Base-by-base conservation (phyloP, 2,113 vertebrate genomes). In the Scomber colias region DNA sequence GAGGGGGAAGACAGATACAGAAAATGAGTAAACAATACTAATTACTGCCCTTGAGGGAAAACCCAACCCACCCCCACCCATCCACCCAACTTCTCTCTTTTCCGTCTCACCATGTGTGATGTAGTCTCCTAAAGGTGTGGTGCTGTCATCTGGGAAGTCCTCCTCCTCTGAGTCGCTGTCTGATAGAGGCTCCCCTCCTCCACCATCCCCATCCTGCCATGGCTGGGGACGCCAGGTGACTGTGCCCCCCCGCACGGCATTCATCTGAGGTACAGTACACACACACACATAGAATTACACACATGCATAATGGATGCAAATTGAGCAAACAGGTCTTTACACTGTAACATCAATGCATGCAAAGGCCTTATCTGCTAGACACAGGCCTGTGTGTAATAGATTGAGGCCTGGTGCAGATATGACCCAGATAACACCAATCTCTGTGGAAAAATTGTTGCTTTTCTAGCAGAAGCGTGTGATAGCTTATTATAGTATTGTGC, bases 81-180 rank as follows among this genome's bases (percentile, higher is more conserved):
- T 35, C 7, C 35, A 40, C 35, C 9, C 35, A 40, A 9, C 55
- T 13, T n/a, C n/a, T 51, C 4, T 19, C 13, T 35, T 10, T 3
- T 3, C 65, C 11, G 3, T 15, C 90, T 88, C 78, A 96, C 95
- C 95, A 1, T 94, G 93, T 45, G 94, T 95, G 12, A 96, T 82
- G 83, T 96, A 95, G 90, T 95, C 94, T 49, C 95, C 95, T 60
- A 96, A 68, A 0, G 95, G 95, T 1, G 94, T 96, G 57, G 94
- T 95, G 71, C 91, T 95, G 86, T 95, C 94, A 24, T 96, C 95
- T 0, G 95, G 95, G 62, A 96, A 96, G 92, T 96, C 95, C 75
- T 96, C 95, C 79, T 95, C 95, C 57, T 96, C 95, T 0, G 95
- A 96, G 90, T 96, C 95, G 11, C 94, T 95, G 91, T 96, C 95